These are phyloP conservation scores for Paragorgia papillata DNA, from an alignment of 92 coral and sea anemone genomes.

Conservation along the genomic window DNA sequence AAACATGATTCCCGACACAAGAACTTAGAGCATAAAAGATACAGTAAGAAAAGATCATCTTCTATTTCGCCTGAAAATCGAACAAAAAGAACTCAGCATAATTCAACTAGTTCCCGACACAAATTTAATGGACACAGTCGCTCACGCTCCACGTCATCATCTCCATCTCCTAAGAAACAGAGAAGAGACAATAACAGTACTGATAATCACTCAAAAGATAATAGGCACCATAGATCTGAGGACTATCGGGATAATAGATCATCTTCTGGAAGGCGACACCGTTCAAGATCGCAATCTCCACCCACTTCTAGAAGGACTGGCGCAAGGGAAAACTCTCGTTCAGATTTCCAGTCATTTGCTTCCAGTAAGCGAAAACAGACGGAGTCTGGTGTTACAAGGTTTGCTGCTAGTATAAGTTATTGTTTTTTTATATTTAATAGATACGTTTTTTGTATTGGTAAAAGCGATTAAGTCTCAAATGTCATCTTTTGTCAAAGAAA, in stretches of 20 bases:
- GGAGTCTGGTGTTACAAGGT: constrained; percentile 76
- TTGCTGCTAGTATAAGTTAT: constrained; percentile 20
- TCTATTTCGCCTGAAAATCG: constrained; percentile 52
- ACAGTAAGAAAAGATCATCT: constrained; percentile 30
- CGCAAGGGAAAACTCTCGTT: constrained; percentile 38
- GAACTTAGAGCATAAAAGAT: constrained; percentile 22
- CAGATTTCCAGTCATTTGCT: constrained; percentile 51
- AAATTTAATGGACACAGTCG: constrained; percentile 5
- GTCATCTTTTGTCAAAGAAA: too few species aligned
- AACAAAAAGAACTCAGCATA: constrained; percentile 9
- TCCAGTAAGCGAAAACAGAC: constrained; percentile 50
- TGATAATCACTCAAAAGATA: constrained; percentile 32
- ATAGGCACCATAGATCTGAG: constrained; percentile 21
- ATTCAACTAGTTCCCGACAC: not conserved
- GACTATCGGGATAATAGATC: not conserved
- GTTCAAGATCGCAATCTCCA: constrained; percentile 42
- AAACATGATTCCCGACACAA: constrained; percentile 34
- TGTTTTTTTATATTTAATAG: not conserved
- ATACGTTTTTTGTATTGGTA: too few species aligned
- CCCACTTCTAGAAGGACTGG: constrained; percentile 11
- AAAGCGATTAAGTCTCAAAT: too few species aligned
- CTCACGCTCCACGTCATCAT: constrained; percentile 5
- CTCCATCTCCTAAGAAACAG: constrained; percentile 31
- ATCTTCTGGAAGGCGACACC: constrained; percentile 25
- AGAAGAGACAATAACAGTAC: not conserved